A percentile compares a stretch with the other conserved stretches of the same genome.
These are phyloP conservation scores for Ericerus pela DNA, from an alignment of 1,140 invertebrate species.

Conservation along the genomic window DNA sequence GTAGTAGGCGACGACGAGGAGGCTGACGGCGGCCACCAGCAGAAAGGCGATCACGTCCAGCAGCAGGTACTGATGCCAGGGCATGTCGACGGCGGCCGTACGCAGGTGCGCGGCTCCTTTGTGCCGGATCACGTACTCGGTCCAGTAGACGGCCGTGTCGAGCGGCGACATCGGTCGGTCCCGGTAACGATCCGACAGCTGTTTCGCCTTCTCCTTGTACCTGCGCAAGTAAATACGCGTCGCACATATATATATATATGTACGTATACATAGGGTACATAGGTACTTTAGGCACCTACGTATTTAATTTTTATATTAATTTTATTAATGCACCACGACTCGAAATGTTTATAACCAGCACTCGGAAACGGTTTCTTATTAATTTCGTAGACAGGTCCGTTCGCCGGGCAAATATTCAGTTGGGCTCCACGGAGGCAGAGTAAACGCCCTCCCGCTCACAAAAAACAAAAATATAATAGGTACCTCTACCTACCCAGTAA, in stretches of 20 bases:
- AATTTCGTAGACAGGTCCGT: too few relatives aligned
- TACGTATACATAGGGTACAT: too few relatives aligned
- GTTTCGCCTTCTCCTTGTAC: constrained; percentile 33
- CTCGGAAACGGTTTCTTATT: too few relatives aligned
- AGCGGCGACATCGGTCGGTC: constrained; percentile 38
- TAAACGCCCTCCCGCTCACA: too few relatives aligned
- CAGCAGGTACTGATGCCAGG: constrained; percentile 21
- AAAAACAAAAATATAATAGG: too few relatives aligned
- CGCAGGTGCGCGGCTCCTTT: constrained; percentile 24
- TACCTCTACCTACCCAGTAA: too few relatives aligned
- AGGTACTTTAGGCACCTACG: too few relatives aligned
- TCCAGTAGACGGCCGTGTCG: constrained; percentile 43
- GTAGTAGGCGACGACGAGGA: not conserved
- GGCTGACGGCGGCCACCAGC: not conserved
- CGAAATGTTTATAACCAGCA: too few relatives aligned
- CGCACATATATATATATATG: not conserved
- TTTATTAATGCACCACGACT: too few relatives aligned
- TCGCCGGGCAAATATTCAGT: too few relatives aligned
- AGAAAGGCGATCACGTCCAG: constrained; percentile 19
- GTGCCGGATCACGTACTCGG: constrained; percentile 38
- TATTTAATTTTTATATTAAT: too few relatives aligned
- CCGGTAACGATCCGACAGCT: constrained; percentile 36
- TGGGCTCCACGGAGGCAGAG: too few relatives aligned
- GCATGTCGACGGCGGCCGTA: constrained; percentile 18
- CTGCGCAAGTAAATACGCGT: constrained; percentile 21